Conservation (phyloP, 1,140 invertebrate genomes). For the Drosophila setifemur region DNA sequence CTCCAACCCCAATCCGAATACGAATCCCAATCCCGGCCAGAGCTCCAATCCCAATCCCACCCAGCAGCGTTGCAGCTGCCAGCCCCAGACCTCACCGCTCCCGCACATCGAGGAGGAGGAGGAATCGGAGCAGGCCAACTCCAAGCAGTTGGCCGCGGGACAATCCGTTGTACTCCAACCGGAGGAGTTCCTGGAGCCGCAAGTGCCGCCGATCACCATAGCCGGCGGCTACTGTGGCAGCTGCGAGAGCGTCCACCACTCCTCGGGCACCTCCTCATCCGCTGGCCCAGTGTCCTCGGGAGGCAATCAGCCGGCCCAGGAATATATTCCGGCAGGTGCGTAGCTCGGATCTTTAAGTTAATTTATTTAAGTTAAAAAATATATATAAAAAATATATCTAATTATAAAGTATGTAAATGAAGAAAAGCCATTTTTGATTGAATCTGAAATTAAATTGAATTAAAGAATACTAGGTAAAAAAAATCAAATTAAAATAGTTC, state of each 20-base stretch:
- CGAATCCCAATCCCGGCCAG: conserved; percentile 74
- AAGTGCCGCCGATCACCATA: conserved; percentile 59
- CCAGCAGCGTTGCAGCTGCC: conserved; percentile 70
- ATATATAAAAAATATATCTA: no score
- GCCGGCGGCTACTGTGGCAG: conserved; percentile 64
- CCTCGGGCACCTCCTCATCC: conserved; percentile 63
- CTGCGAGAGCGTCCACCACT: conserved; percentile 75
- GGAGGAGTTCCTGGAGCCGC: conserved; percentile 18
- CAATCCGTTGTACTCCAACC: no score
- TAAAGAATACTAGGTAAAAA: no score
- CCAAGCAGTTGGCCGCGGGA: conserved; percentile 74
- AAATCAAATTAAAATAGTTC: no score
- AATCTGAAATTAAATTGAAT: no score
- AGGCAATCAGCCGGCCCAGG: background rate
- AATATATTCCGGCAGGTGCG: conserved; percentile 11
- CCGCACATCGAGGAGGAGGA: conserved; percentile 86
- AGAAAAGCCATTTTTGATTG: no score
- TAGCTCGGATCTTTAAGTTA: no score
- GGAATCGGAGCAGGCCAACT: conserved; percentile 84
- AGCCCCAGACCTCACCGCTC: conserved; percentile 83
- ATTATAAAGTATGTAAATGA: no score
- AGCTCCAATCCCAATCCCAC: no score
- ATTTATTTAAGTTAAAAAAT: no score
- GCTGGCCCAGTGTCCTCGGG: conserved; percentile 16
- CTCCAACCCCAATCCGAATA: background rate